These are phyloP conservation scores for Taeniopygia guttata DNA, from an alignment of 2,797 vertebrate genomes.

Conservation along the genomic window DNA sequence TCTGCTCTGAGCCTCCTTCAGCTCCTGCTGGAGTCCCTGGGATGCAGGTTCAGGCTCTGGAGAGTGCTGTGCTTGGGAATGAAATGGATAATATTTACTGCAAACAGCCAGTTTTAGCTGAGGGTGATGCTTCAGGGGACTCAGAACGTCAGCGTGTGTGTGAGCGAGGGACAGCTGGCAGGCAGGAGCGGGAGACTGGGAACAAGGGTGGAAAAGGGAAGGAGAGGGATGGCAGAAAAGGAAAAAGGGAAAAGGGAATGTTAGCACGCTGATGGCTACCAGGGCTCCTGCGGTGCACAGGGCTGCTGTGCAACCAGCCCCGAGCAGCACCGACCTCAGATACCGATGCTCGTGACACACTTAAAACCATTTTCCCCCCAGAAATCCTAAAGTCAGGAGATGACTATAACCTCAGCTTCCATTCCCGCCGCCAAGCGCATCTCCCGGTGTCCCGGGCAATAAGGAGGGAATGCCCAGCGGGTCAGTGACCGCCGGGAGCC, in stretches of 20 bases:
- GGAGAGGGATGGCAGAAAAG: not conserved
- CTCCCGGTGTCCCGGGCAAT: rapidly evolving
- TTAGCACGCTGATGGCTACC: not conserved
- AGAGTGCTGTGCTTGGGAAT: not conserved
- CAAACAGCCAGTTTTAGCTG: not conserved
- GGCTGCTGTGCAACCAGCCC: not conserved
- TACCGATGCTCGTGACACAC: not conserved
- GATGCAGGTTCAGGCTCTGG: not conserved
- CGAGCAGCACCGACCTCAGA: not conserved
- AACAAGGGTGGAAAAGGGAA: not conserved
- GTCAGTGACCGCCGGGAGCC: rapidly evolving
- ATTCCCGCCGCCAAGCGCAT: rapidly evolving
- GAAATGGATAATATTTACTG: not conserved
- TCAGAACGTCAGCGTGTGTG: rapidly evolving
- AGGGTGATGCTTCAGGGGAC: not conserved
- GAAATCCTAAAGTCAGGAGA: not conserved
- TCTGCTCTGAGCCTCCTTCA: not conserved
- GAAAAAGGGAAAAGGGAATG: not conserved
- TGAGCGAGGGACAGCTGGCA: not conserved
- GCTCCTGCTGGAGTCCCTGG: not conserved
- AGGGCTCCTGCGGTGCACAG: not conserved
- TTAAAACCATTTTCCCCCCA: rapidly evolving
- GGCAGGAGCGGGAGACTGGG: not conserved
- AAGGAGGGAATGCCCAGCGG: rapidly evolving
- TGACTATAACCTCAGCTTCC: not conserved